Evolutionary conservation across 1,140 invertebrate genomes (phyloP).

Genomic region (Philotrypesis tridentata): DNA sequence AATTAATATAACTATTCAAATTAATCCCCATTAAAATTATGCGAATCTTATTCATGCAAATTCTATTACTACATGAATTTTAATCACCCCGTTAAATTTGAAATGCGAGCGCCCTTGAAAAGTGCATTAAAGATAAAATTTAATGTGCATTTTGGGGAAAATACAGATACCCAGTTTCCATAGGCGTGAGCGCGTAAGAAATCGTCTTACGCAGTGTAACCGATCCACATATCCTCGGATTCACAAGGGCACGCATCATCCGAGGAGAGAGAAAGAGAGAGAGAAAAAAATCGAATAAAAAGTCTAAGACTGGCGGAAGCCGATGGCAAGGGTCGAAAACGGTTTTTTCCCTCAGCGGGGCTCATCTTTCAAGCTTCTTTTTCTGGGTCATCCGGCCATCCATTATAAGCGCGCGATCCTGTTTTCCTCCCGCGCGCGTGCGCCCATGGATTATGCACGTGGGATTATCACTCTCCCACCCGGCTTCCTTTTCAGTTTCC

Average conservation of each 20-base stretch:
- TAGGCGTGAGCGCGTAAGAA: constrained; percentile 19
- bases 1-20: too few species aligned
- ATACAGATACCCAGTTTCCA: background rate
- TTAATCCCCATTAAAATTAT: too few species aligned
- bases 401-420: constrained; percentile 41
- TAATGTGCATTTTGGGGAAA: too few species aligned
- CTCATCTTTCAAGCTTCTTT: constrained; percentile 50
- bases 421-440: constrained; percentile 31
- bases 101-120: too few species aligned
- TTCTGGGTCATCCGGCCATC: constrained; percentile 53
- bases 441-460: background rate
- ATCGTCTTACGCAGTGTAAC: constrained; percentile 44
- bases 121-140: too few species aligned
- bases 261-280: constrained; percentile 26
- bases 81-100: too few species aligned
- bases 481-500: constrained; percentile 1
- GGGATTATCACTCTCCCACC: background rate
- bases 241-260: constrained; percentile 42
- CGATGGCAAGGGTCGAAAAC: constrained; percentile 28
- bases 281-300: constrained; percentile 47
- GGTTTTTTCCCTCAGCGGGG: constrained; percentile 20
- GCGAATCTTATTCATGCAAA: too few species aligned
- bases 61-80: too few species aligned
- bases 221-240: constrained; percentile 30
- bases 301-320: constrained; percentile 26